These are phyloP conservation scores for Zygogramma bicolorata DNA, from an alignment of 2,888 invertebrate species.

Conservation along the genomic window DNA sequence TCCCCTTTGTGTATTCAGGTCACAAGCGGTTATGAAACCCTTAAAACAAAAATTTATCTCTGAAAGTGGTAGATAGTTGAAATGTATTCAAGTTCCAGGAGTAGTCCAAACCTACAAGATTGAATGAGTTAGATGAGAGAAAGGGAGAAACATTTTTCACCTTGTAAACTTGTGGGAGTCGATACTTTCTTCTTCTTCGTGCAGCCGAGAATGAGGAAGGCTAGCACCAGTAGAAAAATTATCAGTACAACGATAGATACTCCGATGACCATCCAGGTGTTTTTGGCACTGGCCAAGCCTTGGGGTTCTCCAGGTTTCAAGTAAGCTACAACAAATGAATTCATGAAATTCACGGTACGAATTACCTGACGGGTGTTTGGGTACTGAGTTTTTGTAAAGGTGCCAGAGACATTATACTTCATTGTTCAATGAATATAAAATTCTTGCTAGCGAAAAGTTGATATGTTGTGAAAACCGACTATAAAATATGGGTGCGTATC, in stretches of 20 bases:
- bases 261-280: constrained; percentile 76
- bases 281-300: constrained; percentile 69
- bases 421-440: too few species aligned
- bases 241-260: constrained; percentile 73
- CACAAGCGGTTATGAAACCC: too few species aligned
- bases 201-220: constrained; percentile 68
- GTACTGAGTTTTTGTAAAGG: too few species aligned
- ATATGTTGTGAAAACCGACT: too few species aligned
- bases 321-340: constrained; percentile 71
- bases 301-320: constrained; percentile 75
- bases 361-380: neutral
- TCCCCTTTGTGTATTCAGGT: too few species aligned
- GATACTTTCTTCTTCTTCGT: constrained; percentile 67
- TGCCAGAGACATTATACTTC: too few species aligned
- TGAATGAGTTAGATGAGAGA: neutral
- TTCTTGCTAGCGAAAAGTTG: too few species aligned
- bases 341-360: neutral
- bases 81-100: neutral
- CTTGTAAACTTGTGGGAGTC: constrained; percentile 34
- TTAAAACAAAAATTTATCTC: too few species aligned
- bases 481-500: too few species aligned
- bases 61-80: too few species aligned
- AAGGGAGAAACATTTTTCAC: neutral
- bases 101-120: neutral
- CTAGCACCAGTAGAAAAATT: constrained; percentile 71